Evolutionary conservation across 2,113 vertebrate species (phyloP).

Genomic region (Calidris pugnax): DNA sequence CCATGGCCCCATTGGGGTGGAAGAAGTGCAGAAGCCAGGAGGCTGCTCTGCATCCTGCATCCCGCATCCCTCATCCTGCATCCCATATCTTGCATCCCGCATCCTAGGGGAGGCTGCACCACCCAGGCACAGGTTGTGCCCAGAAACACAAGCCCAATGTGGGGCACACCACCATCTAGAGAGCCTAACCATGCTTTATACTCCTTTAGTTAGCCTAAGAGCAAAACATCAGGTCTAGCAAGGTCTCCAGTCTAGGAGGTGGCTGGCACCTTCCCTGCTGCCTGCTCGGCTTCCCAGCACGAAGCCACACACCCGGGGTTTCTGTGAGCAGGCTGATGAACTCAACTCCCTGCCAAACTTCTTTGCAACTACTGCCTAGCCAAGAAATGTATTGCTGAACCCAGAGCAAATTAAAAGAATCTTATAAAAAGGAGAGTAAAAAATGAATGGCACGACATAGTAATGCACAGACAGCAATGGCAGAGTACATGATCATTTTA

Average conservation of each 20-base stretch:
- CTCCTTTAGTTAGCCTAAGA: background rate
- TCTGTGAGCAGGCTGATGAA: background rate
- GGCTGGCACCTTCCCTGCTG: background rate
- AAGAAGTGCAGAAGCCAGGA: background rate
- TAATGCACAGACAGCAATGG: background rate
- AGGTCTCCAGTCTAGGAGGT: background rate
- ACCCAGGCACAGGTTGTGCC: accelerated
- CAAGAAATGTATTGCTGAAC: background rate
- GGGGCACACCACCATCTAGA: background rate
- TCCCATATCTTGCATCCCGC: background rate
- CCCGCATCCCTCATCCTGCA: background rate
- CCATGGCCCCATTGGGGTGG: accelerated
- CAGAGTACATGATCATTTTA: background rate
- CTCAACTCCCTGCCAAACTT: background rate
- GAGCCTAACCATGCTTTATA: background rate
- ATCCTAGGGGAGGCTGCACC: background rate
- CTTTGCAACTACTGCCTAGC: background rate
- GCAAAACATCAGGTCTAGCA: background rate
- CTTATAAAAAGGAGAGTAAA: background rate
- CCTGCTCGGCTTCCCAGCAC: background rate
- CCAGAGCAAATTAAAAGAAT: background rate
- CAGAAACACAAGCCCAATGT: accelerated
- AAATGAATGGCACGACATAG: accelerated
- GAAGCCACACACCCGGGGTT: background rate
- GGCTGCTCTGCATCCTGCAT: background rate